Conservation (phyloP, 2,113 vertebrate genomes). For the Clarias gariepinus region DNA sequence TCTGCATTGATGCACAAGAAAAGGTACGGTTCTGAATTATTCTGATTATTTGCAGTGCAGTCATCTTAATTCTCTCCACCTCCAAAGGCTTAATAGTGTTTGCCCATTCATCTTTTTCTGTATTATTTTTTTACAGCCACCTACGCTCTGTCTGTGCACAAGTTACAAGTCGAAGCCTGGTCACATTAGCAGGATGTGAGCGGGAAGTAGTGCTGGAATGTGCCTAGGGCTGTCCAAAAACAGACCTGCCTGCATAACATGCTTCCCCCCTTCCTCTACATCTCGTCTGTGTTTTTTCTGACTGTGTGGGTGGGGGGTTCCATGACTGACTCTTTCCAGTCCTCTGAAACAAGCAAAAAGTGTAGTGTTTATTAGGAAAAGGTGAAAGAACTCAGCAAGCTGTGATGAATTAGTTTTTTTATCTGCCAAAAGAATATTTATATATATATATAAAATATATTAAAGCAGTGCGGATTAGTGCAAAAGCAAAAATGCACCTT, state of each 20-base stretch:
- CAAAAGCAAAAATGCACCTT: not conserved
- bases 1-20: not conserved
- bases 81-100: not conserved
- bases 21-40: not conserved
- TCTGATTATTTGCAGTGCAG: not conserved
- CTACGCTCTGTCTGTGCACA: slow-evolving; percentile 23
- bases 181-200: slow-evolving; percentile 61
- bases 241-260: slow-evolving; percentile 45
- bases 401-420: not conserved
- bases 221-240: slow-evolving; percentile 67
- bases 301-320: slow-evolving; percentile 32
- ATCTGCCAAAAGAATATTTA: not conserved
- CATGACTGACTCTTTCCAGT: slow-evolving; percentile 34
- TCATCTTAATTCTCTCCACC: not conserved
- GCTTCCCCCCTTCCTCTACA: not conserved
- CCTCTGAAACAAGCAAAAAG: not conserved
- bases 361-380: not conserved
- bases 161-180: slow-evolving; percentile 66
- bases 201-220: slow-evolving; percentile 69
- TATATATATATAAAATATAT: too few species aligned
- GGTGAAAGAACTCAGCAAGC: not conserved
- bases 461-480: not conserved
- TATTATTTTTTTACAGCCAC: not conserved
- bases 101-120: not conserved
- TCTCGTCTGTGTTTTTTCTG: not conserved